phyloP scores from a whole-genome alignment of 30 jellyfish, hydroid and myxozoan species.

The Aurelia aurita complex sp. Pacific region DNA sequence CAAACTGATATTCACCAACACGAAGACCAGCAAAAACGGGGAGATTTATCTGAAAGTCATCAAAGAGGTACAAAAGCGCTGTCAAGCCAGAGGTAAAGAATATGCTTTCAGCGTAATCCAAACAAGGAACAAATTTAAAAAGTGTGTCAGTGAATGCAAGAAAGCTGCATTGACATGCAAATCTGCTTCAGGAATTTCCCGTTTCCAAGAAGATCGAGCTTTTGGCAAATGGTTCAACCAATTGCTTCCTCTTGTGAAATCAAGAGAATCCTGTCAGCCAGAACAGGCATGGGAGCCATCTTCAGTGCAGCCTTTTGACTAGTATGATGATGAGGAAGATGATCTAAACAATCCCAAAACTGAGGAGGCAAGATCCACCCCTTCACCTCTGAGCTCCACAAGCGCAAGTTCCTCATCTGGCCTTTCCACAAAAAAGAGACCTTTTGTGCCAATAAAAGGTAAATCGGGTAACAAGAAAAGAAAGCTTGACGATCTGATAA shows the following conservation, averaged over 20 bases:
- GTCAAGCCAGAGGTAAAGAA: background rate
- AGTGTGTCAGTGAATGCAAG: conserved; percentile 46
- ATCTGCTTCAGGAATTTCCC: conserved; percentile 52
- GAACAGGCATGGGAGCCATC: too few species aligned
- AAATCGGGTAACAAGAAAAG: background rate
- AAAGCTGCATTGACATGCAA: conserved; percentile 58
- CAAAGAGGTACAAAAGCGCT: background rate
- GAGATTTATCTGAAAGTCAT: background rate
- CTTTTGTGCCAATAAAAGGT: background rate
- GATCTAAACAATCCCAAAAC: too few species aligned
- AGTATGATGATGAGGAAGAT: too few species aligned
- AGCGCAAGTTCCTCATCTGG: too few species aligned
- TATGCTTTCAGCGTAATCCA: background rate
- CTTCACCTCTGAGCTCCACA: too few species aligned
- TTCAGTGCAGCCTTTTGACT: too few species aligned
- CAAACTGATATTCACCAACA: background rate
- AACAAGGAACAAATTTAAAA: conserved; percentile 23
- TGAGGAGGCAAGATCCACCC: too few species aligned
- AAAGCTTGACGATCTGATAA: background rate
- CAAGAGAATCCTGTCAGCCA: too few species aligned
- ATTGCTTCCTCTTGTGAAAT: too few species aligned
- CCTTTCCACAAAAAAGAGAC: too few species aligned
- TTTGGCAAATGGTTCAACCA: too few species aligned
- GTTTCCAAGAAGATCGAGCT: background rate
- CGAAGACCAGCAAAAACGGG: background rate